These are phyloP conservation scores for Pedetes capensis DNA, from an alignment of 2,113 vertebrate genomes.

Conservation along the genomic window DNA sequence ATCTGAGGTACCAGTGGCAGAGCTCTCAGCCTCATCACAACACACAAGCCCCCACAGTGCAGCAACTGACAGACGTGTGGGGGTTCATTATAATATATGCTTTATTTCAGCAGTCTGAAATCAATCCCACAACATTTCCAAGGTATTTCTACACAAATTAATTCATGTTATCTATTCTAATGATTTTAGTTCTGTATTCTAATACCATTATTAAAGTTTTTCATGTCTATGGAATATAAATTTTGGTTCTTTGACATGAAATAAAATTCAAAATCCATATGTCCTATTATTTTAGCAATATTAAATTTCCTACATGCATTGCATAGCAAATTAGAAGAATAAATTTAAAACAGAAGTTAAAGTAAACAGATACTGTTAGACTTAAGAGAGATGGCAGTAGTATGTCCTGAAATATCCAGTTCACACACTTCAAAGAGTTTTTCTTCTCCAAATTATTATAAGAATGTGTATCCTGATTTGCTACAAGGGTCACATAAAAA, in stretches of 20 bases:
- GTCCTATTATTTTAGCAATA: not conserved
- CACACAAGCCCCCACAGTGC: too few species aligned
- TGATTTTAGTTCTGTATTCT: conserved; percentile 24
- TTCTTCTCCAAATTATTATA: not conserved
- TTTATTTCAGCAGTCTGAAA: not conserved
- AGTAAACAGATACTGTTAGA: not conserved
- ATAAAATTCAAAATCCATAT: not conserved
- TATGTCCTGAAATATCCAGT: not conserved
- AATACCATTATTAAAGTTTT: not conserved
- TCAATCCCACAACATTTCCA: not conserved
- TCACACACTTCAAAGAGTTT: conserved; percentile 18
- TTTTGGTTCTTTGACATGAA: conserved; percentile 20
- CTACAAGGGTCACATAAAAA: not conserved
- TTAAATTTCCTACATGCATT: not conserved
- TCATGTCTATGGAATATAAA: not conserved
- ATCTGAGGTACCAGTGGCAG: too few species aligned
- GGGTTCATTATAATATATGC: not conserved
- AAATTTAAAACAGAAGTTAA: conserved; percentile 7
- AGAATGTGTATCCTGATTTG: not conserved
- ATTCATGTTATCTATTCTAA: not conserved
- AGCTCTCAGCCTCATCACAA: too few species aligned
- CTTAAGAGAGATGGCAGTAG: not conserved
- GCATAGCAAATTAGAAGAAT: not conserved
- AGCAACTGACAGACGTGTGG: too few species aligned
- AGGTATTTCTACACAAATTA: not conserved